Conservation (phyloP, 2,888 invertebrate species). For the Drosophila prostipennis region DNA sequence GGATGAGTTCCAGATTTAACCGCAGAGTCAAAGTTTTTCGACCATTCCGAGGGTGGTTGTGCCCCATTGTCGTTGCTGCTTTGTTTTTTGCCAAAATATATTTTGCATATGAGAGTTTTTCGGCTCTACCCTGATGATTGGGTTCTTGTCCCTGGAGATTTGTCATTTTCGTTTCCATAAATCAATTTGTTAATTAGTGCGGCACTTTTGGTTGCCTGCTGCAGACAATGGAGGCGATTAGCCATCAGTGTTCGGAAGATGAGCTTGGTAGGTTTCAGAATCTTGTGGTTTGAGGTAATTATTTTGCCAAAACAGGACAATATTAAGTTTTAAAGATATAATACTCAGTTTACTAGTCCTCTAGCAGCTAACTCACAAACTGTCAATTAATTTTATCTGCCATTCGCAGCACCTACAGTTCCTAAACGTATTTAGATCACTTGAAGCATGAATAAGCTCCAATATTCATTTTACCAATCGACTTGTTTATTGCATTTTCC, state of each 20-base stretch:
- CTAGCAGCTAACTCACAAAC: neutral
- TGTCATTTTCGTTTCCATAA: conserved; percentile 81
- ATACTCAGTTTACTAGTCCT: no score
- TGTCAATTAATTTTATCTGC: conserved; percentile 12
- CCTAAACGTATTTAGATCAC: conserved; percentile 1
- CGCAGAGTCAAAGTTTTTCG: conserved; percentile 67
- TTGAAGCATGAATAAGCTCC: conserved; percentile 14
- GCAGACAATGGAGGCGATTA: conserved; percentile 61
- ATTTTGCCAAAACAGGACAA: neutral
- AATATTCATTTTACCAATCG: conserved; percentile 24
- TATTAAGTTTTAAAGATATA: no score
- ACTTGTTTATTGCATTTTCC: neutral
- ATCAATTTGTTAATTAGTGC: conserved; percentile 82
- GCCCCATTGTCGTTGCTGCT: conserved; percentile 23
- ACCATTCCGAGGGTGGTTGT: conserved; percentile 55
- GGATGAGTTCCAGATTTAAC: conserved; percentile 56
- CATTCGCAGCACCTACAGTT: neutral
- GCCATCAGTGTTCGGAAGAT: conserved; percentile 25
- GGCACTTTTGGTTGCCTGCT: conserved; percentile 63
- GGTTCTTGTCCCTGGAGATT: conserved; percentile 58
- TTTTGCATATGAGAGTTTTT: conserved; percentile 78
- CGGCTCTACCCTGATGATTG: conserved; percentile 37
- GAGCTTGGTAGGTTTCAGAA: neutral
- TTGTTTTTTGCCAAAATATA: conserved; percentile 45
- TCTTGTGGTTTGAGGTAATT: conserved; percentile 9